phyloP scores from a whole-genome alignment of 2,113 vertebrate genomes.

The Podarcis raffonei region DNA sequence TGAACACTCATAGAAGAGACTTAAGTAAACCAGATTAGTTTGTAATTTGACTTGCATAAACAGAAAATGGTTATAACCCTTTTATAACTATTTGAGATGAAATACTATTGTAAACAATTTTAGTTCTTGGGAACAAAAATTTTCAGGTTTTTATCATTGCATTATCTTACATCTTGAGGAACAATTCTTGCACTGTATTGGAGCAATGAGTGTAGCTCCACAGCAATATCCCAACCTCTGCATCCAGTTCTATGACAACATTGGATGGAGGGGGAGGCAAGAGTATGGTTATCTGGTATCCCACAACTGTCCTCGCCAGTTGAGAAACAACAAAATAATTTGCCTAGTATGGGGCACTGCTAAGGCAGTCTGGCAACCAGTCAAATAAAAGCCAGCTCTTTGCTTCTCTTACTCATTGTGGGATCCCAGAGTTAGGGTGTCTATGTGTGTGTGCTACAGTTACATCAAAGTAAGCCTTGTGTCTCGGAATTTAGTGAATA shows the following conservation, averaged over 20 bases:
- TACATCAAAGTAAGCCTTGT: background rate
- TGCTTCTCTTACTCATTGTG: background rate
- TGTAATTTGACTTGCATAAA: background rate
- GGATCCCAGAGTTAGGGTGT: background rate
- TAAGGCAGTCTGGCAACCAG: background rate
- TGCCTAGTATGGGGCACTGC: background rate
- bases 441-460: background rate
- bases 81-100: background rate
- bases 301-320: background rate
- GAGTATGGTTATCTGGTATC: background rate
- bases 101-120: background rate
- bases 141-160: background rate
- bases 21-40: background rate
- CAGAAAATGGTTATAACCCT: background rate
- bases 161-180: background rate
- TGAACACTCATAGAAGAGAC: background rate
- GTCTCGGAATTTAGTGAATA: background rate
- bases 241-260: background rate
- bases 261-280: background rate
- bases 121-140: background rate
- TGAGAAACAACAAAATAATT: background rate
- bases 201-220: background rate
- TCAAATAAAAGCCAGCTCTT: background rate
- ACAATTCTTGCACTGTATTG: background rate
- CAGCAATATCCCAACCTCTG: background rate